These are phyloP conservation scores for Chelidonichthys spinosus DNA, from an alignment of 2,797 vertebrate species.

Conservation along the genomic window DNA sequence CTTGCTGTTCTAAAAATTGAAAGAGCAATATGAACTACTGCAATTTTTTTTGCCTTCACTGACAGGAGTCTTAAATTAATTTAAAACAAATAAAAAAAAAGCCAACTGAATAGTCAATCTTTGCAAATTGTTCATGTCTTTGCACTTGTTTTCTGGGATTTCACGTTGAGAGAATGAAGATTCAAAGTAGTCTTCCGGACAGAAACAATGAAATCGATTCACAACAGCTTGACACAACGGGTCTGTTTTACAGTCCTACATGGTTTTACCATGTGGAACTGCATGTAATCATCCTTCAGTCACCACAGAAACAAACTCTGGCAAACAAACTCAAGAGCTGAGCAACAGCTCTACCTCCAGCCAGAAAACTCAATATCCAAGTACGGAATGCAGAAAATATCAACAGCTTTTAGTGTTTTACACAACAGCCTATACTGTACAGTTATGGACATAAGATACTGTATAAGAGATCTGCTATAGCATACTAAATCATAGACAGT, in stretches of 20 bases:
- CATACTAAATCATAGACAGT: slow-evolving; percentile 60
- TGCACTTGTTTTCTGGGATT: slow-evolving; percentile 49
- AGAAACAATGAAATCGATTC: slow-evolving; percentile 41
- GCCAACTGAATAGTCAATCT: slow-evolving; percentile 59
- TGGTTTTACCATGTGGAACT: slow-evolving; percentile 68
- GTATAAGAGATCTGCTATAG: slow-evolving; percentile 72
- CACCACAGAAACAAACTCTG: slow-evolving; percentile 40
- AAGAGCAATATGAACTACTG: slow-evolving; percentile 69
- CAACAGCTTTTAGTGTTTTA: slow-evolving; percentile 85
- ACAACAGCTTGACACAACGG: slow-evolving; percentile 64
- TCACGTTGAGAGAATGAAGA: slow-evolving; percentile 44
- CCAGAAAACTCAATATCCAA: slow-evolving; percentile 54
- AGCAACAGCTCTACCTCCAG: slow-evolving; percentile 57
- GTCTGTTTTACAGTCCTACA: slow-evolving; percentile 59
- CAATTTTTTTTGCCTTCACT: slow-evolving; percentile 72
- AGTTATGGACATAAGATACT: slow-evolving; percentile 75
- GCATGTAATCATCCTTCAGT: slow-evolving; percentile 61
- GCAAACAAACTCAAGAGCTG: slow-evolving; percentile 33
- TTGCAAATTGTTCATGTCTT: slow-evolving; percentile 55
- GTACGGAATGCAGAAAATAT: slow-evolving; percentile 80
- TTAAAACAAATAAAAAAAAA: slow-evolving; percentile 42
- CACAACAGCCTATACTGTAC: slow-evolving; percentile 81
- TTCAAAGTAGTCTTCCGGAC: slow-evolving; percentile 50
- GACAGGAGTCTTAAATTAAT: slow-evolving; percentile 77
- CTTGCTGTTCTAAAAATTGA: slow-evolving; percentile 71